A percentile compares a stretch with the other conserved stretches of the same genome.
These are phyloP conservation scores for Aurelia coerulea DNA, from an alignment of 30 jellyfish, hydroid and myxozoan species.

Conservation along the genomic window DNA sequence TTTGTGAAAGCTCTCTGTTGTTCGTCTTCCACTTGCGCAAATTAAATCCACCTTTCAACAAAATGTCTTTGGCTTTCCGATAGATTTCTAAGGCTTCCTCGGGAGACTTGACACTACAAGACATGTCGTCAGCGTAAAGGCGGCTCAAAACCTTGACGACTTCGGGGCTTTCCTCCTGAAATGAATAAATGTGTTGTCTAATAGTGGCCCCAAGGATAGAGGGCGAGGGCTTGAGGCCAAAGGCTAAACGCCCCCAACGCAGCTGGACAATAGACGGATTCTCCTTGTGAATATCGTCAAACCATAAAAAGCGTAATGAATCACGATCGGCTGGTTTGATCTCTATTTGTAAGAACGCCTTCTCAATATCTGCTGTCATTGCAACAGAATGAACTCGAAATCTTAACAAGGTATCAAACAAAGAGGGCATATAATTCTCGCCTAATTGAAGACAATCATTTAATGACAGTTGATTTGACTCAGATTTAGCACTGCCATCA, in stretches of 20 bases:
- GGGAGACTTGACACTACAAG: too few relatives aligned
- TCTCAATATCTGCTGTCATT: conserved; percentile 54
- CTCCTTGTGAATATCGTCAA: conserved; percentile 1
- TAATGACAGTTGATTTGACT: conserved; percentile 12
- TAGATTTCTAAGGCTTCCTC: too few relatives aligned
- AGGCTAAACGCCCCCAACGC: conserved; percentile 31
- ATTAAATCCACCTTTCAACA: conserved; percentile 57
- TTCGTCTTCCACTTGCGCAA: conserved; percentile 70
- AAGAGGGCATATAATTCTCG: background rate
- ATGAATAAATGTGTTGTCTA: conserved; percentile 32
- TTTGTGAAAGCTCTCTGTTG: conserved; percentile 8
- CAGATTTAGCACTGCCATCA: conserved; percentile 60
- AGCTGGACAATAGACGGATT: conserved; percentile 38
- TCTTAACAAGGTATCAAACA: conserved; percentile 58
- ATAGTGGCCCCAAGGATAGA: conserved; percentile 48
- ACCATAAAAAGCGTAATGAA: conserved; percentile 56
- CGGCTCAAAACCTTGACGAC: conserved; percentile 41
- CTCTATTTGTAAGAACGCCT: conserved; percentile 54
- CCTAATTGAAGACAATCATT: conserved; percentile 51
- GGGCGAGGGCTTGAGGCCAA: conserved; percentile 35
- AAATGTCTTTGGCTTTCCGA: too few relatives aligned
- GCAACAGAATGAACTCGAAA: conserved; percentile 54
- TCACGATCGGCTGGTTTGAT: conserved; percentile 38
- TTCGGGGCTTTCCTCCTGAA: conserved; percentile 17
- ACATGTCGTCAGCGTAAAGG: conserved; percentile 51